Evolutionary conservation across 2,797 vertebrate genomes (phyloP).

Genomic region (Aulostomus chinensis): DNA sequence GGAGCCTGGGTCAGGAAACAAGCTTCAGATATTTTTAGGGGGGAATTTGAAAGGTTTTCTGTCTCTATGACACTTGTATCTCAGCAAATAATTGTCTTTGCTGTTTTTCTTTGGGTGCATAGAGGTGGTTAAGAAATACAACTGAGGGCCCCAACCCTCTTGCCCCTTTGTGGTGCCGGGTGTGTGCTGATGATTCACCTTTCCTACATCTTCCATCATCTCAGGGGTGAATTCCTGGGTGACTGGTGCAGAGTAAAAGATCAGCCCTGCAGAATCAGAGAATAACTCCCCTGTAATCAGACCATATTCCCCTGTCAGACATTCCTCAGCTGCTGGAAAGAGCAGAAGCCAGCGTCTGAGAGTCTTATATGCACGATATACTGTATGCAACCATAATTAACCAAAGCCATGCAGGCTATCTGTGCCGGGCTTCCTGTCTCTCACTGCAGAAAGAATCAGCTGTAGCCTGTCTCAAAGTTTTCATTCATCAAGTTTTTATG

Average conservation of each 20-base stretch:
- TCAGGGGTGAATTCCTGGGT: background rate
- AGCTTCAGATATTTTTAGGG: no score
- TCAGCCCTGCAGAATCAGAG: slow-evolving; percentile 8
- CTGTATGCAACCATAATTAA: slow-evolving; percentile 33
- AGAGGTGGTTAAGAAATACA: no score
- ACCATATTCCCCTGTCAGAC: slow-evolving; percentile 41
- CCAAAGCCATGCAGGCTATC: slow-evolving; percentile 9
- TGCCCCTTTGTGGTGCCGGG: no score
- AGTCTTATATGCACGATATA: slow-evolving; percentile 42
- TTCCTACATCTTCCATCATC: slow-evolving; percentile 4
- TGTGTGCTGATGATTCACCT: slow-evolving; percentile 1
- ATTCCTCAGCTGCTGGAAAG: slow-evolving; percentile 14
- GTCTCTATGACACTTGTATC: no score
- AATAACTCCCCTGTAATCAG: slow-evolving; percentile 32
- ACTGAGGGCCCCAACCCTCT: no score
- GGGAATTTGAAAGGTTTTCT: no score
- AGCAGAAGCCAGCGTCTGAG: slow-evolving; percentile 12
- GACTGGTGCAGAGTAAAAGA: slow-evolving; percentile 9
- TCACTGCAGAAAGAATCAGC: slow-evolving; percentile 18
- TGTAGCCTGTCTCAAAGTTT: slow-evolving; percentile 11
- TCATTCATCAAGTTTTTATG: slow-evolving; percentile 25
- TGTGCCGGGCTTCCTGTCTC: slow-evolving; percentile 20
- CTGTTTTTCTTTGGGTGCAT: no score
- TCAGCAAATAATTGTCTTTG: no score
- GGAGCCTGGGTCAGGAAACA: no score